Evolutionary conservation across 2,888 invertebrate species (phyloP), one percentile per base, ranked within the genome.

Genomic region (Rhagonycha fulva): DNA sequence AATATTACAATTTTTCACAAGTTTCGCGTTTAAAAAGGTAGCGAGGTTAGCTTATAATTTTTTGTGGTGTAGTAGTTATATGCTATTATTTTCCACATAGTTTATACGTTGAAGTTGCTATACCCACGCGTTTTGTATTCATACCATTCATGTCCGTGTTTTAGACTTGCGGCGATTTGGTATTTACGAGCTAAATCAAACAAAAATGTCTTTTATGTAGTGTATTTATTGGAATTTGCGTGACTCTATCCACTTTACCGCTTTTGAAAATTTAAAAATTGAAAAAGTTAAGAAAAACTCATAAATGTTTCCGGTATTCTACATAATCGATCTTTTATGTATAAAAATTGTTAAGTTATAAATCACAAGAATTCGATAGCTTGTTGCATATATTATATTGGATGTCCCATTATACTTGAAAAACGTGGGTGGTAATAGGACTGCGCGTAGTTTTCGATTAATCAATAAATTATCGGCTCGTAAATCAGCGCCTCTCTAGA

Each of bases 61-160:
- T 47, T 47, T 47, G 47, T 66, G 5, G 24, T 80, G 82, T 82
- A 82, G 83, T 84, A 83, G 82, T 84, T 84, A 83, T 81, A 82
- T 81, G 82, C 83, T 82, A 84, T 84, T 84, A 84, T 84, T 84
- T 84, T 80, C 82, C 80, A 78, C 80, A 81, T 82, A 80, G 81
- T 83, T 84, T 84, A 84, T 84, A 83, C 80, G 82, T 83, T 81
- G 80, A 82, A 83, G 82, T 82, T 80, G 80, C 82, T 76, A 47
- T 47, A 76, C 84, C 83, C 84, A 83, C 84, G 82, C 83, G 78
- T 75, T 80, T 81, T 80, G 82, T 83, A 83, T 82, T 83, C 82
- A 81, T 81, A 82, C 75, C 78, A 78, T 78, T 75, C 75, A 78
- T 75, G 76, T 79, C 75, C 75, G 76, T 71, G 75, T 71, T 77